Conservation (phyloP, 2,888 invertebrate genomes). For the Keiferia lycopersicella region DNA sequence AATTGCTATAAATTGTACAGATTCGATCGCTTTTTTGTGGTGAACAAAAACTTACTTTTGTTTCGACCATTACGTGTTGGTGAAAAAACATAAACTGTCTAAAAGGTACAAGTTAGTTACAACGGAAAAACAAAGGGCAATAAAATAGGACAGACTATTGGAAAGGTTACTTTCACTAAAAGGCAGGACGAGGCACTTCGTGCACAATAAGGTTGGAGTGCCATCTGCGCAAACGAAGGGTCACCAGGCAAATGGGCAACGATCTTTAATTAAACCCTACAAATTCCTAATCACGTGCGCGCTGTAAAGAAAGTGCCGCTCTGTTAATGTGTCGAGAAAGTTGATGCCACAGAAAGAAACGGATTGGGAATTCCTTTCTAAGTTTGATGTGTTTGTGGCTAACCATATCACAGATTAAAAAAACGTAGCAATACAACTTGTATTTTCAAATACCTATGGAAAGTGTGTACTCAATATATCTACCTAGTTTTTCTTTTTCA, state of each 20-base stretch:
- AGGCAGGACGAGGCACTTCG: conserved; percentile 54
- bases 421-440: no score
- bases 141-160: neutral
- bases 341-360: neutral
- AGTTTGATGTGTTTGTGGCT: neutral
- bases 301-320: conserved; percentile 10
- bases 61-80: neutral
- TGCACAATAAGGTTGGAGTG: conserved; percentile 67
- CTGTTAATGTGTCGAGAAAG: neutral
- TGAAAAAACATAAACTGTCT: neutral
- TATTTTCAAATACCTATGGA: no score
- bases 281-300: conserved; percentile 55
- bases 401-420: neutral
- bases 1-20: conserved; percentile 22
- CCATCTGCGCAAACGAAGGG: conserved; percentile 75
- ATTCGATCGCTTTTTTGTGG: conserved; percentile 15
- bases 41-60: conserved; percentile 9
- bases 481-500: no score
- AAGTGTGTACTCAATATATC: no score
- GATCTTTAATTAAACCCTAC: conserved; percentile 72
- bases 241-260: conserved; percentile 54
- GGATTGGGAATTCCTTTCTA: neutral
- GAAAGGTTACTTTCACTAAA: conserved; percentile 14
- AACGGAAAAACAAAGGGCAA: neutral
- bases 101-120: neutral